These are phyloP conservation scores for Penaeus chinensis DNA, from an alignment of 1,140 invertebrate species.

Conservation along the genomic window DNA sequence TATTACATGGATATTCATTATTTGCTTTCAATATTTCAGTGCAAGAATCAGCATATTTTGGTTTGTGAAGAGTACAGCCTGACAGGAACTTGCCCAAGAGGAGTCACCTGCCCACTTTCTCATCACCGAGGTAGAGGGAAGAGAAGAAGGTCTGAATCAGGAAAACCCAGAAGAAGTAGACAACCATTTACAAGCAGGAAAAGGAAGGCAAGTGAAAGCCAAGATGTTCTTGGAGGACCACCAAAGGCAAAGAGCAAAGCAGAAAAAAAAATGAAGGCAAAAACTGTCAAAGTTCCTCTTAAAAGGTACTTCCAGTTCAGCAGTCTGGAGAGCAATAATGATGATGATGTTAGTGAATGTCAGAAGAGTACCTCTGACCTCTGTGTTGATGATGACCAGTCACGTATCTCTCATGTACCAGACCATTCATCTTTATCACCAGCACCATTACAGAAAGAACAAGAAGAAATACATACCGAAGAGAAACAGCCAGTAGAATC, in stretches of 20 bases:
- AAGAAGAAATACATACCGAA: too few species aligned
- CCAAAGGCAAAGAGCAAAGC: conserved; percentile 26
- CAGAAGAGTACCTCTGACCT: too few species aligned
- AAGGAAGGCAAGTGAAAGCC: conserved; percentile 42
- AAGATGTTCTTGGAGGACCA: conserved; percentile 39
- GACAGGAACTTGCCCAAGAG: conserved; percentile 57
- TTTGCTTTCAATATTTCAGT: conserved; percentile 41
- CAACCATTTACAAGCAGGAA: conserved; percentile 6
- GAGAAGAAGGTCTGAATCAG: conserved; percentile 4
- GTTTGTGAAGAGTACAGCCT: conserved; percentile 55
- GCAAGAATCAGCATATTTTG: conserved; percentile 58
- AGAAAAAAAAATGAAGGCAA: conserved; percentile 13
- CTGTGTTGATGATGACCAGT: too few species aligned
- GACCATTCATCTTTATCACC: too few species aligned
- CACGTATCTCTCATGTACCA: too few species aligned
- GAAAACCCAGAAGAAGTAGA: neutral
- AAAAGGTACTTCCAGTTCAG: conserved; percentile 42
- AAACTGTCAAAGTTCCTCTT: neutral
- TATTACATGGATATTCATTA: conserved; percentile 68
- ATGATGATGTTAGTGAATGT: neutral
- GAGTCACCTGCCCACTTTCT: conserved; percentile 47
- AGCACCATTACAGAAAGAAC: too few species aligned
- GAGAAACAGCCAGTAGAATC: too few species aligned
- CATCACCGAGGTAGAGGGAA: conserved; percentile 32
- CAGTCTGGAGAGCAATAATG: neutral